A percentile compares a stretch with the other conserved stretches of the same genome.
phyloP scores from a whole-genome alignment of 2,797 vertebrate species.

The Rhyacichthys aspro region DNA sequence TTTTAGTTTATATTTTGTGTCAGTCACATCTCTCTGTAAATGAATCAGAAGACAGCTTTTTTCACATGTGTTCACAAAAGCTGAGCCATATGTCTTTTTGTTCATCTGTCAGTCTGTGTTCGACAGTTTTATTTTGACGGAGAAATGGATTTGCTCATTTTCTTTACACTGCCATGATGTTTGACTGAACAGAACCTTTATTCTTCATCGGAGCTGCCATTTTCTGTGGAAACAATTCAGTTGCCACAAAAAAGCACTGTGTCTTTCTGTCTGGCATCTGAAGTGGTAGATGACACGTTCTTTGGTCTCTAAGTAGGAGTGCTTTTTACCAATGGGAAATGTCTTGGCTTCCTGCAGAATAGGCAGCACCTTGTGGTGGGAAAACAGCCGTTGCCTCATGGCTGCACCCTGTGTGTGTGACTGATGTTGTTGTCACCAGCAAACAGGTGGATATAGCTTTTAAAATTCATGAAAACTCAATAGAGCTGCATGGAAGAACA shows the following conservation, averaged over 20 bases:
- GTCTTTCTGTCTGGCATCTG: constrained; percentile 29
- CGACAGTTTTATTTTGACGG: constrained; percentile 48
- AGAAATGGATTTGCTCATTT: constrained; percentile 54
- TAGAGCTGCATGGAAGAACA: constrained; percentile 28
- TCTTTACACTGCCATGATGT: constrained; percentile 38
- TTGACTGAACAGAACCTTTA: constrained; percentile 40
- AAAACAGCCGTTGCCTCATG: constrained; percentile 38
- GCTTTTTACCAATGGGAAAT: constrained; percentile 35
- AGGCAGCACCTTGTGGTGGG: constrained; percentile 37
- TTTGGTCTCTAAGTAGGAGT: constrained; percentile 30
- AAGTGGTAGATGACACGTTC: constrained; percentile 41
- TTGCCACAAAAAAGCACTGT: constrained; percentile 28
- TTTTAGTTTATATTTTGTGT: constrained; percentile 21
- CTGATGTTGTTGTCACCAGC: constrained; percentile 52
- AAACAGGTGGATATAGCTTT: constrained; percentile 54
- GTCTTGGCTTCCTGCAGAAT: constrained; percentile 28
- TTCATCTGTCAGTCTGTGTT: constrained; percentile 31
- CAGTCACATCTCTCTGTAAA: constrained; percentile 21
- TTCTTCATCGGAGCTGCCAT: constrained; percentile 46
- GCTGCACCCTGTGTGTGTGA: constrained; percentile 48
- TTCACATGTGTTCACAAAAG: constrained; percentile 12
- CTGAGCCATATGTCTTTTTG: constrained; percentile 21
- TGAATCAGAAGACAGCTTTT: too few species aligned
- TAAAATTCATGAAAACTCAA: constrained; percentile 62
- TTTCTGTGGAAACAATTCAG: constrained; percentile 48